A percentile compares a stretch with the other conserved stretches of the same genome.
Evolutionary conservation across 2,113 vertebrate genomes (phyloP).

Genomic region (Coryphaenoides rupestris): DNA sequence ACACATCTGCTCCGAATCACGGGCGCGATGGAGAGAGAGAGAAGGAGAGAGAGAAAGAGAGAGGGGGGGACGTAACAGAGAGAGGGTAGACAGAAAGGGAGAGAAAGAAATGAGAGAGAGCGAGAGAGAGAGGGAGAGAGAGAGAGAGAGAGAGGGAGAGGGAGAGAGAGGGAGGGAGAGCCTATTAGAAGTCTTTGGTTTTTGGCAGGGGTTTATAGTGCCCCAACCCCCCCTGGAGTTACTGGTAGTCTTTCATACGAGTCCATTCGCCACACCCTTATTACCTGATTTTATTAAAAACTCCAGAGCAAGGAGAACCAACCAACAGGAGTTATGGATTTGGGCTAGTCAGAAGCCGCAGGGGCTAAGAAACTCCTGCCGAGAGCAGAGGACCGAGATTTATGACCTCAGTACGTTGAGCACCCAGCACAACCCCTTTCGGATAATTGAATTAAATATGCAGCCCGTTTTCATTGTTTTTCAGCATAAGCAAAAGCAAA

Average conservation of each 20-base stretch:
- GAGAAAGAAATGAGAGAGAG: constrained; percentile 2
- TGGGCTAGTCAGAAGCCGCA: constrained; percentile 17
- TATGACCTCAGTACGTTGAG: constrained; percentile 24
- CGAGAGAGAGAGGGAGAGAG: constrained; percentile 15
- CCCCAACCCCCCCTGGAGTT: constrained; percentile 44
- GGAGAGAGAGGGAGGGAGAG: constrained; percentile 23
- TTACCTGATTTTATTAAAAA: constrained; percentile 45
- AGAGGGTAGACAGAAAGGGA: constrained; percentile 7
- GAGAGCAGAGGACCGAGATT: constrained; percentile 25
- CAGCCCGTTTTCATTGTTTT: constrained; percentile 39
- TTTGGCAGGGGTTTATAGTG: constrained; percentile 41
- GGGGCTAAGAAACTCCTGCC: constrained; percentile 10
- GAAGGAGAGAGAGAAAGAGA: constrained; percentile 10
- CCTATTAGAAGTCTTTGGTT: constrained; percentile 51
- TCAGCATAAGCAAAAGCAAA: constrained; percentile 34
- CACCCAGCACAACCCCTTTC: constrained; percentile 9
- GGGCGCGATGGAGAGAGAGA: constrained; percentile 7
- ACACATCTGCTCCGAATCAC: constrained; percentile 65
- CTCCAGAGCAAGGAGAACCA: constrained; percentile 18
- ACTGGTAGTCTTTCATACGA: constrained; percentile 34
- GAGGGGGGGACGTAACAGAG: constrained; percentile 10
- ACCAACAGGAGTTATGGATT: constrained; percentile 28
- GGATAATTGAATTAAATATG: constrained; percentile 40
- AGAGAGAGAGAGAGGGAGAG: constrained; percentile 20
- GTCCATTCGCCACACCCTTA: constrained; percentile 33